These are phyloP conservation scores for Paracanthobrama guichenoti DNA, from an alignment of 2,113 vertebrate species.

Conservation along the genomic window DNA sequence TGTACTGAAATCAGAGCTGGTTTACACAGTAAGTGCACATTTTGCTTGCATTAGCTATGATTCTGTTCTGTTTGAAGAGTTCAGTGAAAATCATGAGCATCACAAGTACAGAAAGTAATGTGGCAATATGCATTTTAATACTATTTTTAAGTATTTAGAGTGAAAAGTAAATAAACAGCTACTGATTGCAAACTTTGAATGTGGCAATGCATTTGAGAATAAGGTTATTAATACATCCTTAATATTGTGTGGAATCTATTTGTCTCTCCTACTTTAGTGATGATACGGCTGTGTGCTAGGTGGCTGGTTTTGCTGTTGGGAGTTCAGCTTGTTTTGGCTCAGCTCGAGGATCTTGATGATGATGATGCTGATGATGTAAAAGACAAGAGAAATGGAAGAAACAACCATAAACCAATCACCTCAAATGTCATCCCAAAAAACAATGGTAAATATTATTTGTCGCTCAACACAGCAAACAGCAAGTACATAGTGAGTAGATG, in stretches of 20 bases:
- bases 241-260: not conserved
- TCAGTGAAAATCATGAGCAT: too few relatives aligned
- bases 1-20: not conserved
- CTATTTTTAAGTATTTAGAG: not conserved
- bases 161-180: not conserved
- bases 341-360: conserved; percentile 77
- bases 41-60: not conserved
- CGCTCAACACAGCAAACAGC: not conserved
- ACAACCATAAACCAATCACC: conserved; percentile 69
- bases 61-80: not conserved
- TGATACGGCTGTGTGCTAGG: not conserved
- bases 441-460: conserved; percentile 63
- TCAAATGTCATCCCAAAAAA: conserved; percentile 72
- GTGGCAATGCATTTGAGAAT: not conserved
- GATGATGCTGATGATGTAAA: conserved; percentile 65
- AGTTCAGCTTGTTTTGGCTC: conserved; percentile 71
- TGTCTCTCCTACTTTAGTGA: not conserved
- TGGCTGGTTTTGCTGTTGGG: conserved; percentile 76
- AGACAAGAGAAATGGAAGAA: conserved; percentile 65
- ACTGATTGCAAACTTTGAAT: not conserved
- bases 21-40: conserved; percentile 23
- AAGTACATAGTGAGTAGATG: not conserved
- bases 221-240: not conserved
- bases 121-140: not conserved
- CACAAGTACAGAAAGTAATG: too few relatives aligned